phyloP scores from a whole-genome alignment of 2,797 vertebrate genomes.

The Diplodus puntazzo region DNA sequence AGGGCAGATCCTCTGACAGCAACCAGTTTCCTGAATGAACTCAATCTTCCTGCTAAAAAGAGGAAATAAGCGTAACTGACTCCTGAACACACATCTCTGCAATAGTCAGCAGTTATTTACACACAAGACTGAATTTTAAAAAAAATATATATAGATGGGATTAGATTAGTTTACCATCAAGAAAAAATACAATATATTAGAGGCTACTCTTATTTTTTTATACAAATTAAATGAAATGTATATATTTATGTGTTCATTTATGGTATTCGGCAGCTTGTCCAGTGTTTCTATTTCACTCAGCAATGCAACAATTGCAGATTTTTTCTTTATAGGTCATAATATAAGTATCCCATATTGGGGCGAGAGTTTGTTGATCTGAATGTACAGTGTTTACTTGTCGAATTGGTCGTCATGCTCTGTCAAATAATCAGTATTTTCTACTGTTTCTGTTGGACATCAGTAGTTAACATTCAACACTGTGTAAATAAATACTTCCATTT shows the following conservation, averaged over 20 bases:
- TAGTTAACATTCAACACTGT: not conserved
- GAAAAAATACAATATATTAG: too few relatives aligned
- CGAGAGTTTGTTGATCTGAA: not conserved
- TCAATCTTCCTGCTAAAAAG: slow-evolving; percentile 1
- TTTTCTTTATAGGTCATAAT: not conserved
- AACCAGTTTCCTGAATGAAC: not conserved
- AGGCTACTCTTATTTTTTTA: not conserved
- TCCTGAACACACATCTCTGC: not conserved
- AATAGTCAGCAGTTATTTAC: not conserved
- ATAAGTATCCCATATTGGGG: not conserved
- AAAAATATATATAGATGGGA: not conserved
- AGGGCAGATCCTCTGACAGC: not conserved
- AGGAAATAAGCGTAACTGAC: not conserved
- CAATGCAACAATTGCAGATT: not conserved
- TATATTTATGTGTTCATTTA: not conserved
- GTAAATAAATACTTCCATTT: not conserved
- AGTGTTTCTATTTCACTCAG: not conserved
- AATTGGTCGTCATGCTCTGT: not conserved
- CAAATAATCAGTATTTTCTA: not conserved
- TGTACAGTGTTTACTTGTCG: not conserved
- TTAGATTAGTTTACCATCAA: not conserved
- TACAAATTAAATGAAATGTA: slow-evolving; percentile 1
- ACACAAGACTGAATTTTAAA: not conserved
- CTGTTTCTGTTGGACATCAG: not conserved
- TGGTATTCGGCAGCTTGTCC: not conserved